phyloP scores from a whole-genome alignment of 1,140 invertebrate genomes.

The Cryptotermes secundus region DNA sequence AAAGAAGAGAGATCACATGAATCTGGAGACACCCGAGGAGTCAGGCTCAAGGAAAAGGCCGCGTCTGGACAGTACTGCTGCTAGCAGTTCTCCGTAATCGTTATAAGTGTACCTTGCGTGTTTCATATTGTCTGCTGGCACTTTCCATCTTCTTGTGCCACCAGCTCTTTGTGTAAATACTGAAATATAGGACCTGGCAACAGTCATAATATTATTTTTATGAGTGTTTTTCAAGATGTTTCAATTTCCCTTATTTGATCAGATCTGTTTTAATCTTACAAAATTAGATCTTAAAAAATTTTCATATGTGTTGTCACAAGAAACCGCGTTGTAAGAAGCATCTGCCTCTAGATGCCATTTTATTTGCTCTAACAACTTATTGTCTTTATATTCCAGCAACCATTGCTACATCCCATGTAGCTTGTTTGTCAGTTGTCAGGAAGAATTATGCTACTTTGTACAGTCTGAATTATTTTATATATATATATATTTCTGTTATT shows the following conservation, averaged over 20 bases:
- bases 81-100: constrained; percentile 27
- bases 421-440: not conserved
- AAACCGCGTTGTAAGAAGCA: not conserved
- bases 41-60: constrained; percentile 32
- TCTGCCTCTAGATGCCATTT: not conserved
- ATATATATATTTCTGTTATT: not conserved
- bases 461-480: constrained; percentile 6
- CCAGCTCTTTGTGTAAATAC: not conserved
- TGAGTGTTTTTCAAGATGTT: not conserved
- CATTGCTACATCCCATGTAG: not conserved
- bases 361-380: not conserved
- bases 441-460: not conserved
- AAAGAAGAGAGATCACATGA: constrained; percentile 34
- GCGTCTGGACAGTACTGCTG: constrained; percentile 24
- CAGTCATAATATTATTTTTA: not conserved
- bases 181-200: not conserved
- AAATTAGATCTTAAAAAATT: not conserved
- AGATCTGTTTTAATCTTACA: not conserved
- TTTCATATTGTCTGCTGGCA: constrained; percentile 21
- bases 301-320: too few species aligned
- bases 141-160: not conserved
- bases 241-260: not conserved
- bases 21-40: constrained; percentile 32
- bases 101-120: not conserved
- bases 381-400: not conserved